Percentiles rank a stretch among this genome's conserved stretches.
Conservation (phyloP, 2,888 invertebrate genomes). For the Antheraea assamensis region DNA sequence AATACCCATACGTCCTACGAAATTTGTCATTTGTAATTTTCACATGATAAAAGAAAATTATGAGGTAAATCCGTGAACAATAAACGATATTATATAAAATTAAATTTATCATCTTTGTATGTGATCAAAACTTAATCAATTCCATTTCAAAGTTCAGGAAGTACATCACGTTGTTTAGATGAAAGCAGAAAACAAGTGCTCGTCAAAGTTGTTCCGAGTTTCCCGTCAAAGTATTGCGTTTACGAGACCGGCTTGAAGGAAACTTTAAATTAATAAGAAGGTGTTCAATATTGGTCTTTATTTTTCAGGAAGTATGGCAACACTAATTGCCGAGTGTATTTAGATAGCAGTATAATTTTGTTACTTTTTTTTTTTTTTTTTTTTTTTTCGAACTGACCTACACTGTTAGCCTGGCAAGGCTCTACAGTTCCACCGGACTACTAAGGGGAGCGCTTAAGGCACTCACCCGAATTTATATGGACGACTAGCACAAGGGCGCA, state of each 20-base stretch:
- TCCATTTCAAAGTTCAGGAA: background rate
- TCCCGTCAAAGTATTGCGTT: background rate
- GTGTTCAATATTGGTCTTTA: background rate
- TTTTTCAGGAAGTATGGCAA: background rate
- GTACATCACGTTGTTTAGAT: conserved; percentile 7
- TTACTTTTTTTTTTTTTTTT: too few relatives aligned
- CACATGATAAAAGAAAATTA: background rate
- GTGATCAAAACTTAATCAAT: conserved; percentile 9
- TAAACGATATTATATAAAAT: background rate
- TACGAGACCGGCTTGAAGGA: background rate
- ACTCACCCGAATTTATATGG: too few relatives aligned
- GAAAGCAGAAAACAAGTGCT: conserved; percentile 4
- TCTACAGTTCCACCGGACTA: too few relatives aligned
- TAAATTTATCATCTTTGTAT: background rate
- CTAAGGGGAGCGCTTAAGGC: too few relatives aligned
- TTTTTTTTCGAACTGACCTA: too few relatives aligned
- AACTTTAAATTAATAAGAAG: background rate
- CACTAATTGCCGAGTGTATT: background rate
- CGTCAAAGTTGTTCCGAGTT: conserved; percentile 5
- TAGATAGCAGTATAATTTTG: too few relatives aligned
- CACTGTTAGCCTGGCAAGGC: too few relatives aligned
- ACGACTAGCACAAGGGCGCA: too few relatives aligned
- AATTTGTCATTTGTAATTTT: too few relatives aligned
- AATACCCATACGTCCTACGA: too few relatives aligned
- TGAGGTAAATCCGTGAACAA: background rate